Base-by-base conservation (phyloP, 2,797 vertebrate species). In the Enteromius thamalakanensis region DNA sequence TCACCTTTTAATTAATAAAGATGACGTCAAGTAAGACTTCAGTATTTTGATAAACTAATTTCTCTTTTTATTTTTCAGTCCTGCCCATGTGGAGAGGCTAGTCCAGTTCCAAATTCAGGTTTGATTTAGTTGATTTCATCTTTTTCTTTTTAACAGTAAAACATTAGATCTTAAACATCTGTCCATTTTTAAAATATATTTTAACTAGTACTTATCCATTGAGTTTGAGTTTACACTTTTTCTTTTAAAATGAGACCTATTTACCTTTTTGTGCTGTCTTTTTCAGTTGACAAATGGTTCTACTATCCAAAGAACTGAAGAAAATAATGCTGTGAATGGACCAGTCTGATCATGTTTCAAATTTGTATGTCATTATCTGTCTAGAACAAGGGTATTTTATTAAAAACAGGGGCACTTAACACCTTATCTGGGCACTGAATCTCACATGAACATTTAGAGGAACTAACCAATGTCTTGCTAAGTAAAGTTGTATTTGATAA, bases 211-310 rank as follows among this genome's bases (percentile, higher is more conserved):
- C 3, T 29, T 49, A 34, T 79, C 19, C 3, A n/a, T 58, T 67
- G 3, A 51, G 32, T 68, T 49, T 12, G 4, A 12, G 7, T 40
- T 65, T 34, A 37, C 21, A 10, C 7, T 23, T 76, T 37, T 60
- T 76, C 21, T 76, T 76, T 60, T 15, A 23, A 37, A 3, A 76
- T 9, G 0, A 60, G 7, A n/a, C 62, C 12, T 58, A 53, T 2
- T 80, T 10, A 42, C 15, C 69, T 8, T 77, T 76, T 21, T 70
- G 76, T 89, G 86, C 79, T 19, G 81, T 81, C 70, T 53, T 88
- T 82, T 88, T 15, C 94, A 98, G 97, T 98, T 71, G 96, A 99
- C 89, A 96, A 95, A 86, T 99, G 97, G 96, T 97, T 96, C 90
- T 97, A 97, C 94, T 95, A 94, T 85, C 92, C 95, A 92, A 96